Evolutionary conservation across 2,113 vertebrate species (phyloP), one percentile per base, ranked within the genome.

Genomic region (Dipodomys stephensi): DNA sequence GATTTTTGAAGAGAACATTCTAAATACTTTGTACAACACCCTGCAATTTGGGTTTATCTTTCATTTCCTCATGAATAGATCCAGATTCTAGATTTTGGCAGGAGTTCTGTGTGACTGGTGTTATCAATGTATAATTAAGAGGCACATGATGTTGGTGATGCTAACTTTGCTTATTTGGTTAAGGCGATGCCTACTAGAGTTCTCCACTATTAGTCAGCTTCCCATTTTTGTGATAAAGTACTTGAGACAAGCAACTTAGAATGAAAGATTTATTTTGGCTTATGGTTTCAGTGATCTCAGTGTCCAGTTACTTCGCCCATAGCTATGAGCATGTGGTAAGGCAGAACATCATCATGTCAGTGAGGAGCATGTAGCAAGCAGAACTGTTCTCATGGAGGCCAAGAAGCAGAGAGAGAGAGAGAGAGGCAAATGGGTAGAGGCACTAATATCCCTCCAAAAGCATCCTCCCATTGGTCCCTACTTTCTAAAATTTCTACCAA

Each of bases 1-100:
- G 46, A 39, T 32, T 80, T 86, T 81, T 96, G 64, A 49, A 82
- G 91, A 79, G 73, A 68, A 25, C 16, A 87, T 80, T 53, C n/a
- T 12, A 16, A 60, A 5, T 77, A 12, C 32, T 91, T 76, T 91
- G n/a, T 83, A 65, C 28, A 57, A 12, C 28, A 28, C 57, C 53
- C 77, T 92, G 74, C 28, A 22, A 25, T 85, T 84, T 71, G 35
- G 20, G 5, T 49, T 71, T 67, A 53, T 78, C 28, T 86, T 27
- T 27, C 15, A 1, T 76, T 77, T 92, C 53, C 35, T 68, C 11
- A 2, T 32, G 71, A 44, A 35, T 60, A 46, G 28, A 32, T 53
- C 82, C 3, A 46, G 78, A 27, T 68, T 73, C 1, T 85, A 39
- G 7, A 18, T 82, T 91, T 77, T 84, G 32, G 78, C 71, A 82